Percentiles rank a stretch among this genome's conserved stretches.
phyloP scores from a whole-genome alignment of 2,797 vertebrate species.

The Euphonia xanthogaster region DNA sequence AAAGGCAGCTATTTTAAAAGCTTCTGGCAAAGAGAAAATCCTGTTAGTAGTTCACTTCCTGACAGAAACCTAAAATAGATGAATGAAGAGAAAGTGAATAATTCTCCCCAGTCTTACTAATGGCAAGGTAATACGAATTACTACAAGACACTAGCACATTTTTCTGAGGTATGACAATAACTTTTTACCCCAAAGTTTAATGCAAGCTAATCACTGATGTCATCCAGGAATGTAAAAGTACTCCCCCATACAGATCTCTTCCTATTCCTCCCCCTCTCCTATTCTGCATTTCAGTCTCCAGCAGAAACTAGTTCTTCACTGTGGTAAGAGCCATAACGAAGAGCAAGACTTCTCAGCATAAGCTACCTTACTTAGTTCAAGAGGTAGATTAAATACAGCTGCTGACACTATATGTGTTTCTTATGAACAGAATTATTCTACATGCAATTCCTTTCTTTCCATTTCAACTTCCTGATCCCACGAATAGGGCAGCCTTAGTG shows the following conservation, averaged over 20 bases:
- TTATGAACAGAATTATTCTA: background rate
- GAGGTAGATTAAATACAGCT: background rate
- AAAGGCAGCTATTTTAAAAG: conserved; percentile 17
- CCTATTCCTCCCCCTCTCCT: background rate
- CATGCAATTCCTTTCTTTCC: background rate
- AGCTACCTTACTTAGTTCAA: background rate
- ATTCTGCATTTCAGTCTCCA: background rate
- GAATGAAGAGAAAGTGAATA: background rate
- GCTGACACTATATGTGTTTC: background rate
- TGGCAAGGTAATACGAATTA: background rate
- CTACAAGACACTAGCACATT: background rate
- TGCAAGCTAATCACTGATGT: background rate
- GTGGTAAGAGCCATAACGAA: background rate
- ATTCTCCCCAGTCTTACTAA: background rate
- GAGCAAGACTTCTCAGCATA: background rate
- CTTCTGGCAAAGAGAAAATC: background rate
- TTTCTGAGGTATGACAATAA: background rate
- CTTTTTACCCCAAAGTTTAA: background rate
- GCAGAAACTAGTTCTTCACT: background rate
- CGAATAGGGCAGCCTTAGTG: background rate
- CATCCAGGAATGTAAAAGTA: background rate
- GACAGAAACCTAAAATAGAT: background rate
- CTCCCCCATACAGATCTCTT: background rate
- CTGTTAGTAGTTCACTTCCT: background rate
- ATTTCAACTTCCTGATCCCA: background rate